These are phyloP conservation scores for Sebastes itinus DNA, from an alignment of 2,797 vertebrate species.

Conservation along the genomic window DNA sequence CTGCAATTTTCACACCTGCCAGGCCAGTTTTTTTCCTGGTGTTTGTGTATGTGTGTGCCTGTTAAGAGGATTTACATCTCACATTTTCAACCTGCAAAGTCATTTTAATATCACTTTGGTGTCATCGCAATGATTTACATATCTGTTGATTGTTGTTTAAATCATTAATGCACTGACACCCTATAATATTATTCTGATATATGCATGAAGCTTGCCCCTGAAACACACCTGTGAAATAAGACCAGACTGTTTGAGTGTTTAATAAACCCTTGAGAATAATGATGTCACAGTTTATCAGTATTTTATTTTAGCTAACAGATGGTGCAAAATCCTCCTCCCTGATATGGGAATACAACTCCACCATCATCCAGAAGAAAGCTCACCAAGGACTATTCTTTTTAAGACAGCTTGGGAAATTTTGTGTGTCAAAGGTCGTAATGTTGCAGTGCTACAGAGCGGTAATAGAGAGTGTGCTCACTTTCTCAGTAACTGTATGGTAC, in stretches of 20 bases:
- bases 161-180: neutral
- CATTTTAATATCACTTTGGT: neutral
- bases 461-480: too few species aligned
- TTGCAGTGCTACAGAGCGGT: too few species aligned
- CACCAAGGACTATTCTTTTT: too few species aligned
- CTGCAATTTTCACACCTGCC: neutral
- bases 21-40: neutral
- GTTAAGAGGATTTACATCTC: neutral
- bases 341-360: too few species aligned
- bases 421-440: too few species aligned
- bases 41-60: neutral
- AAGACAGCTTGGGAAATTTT: too few species aligned
- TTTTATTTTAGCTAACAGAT: too few species aligned
- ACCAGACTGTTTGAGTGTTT: neutral
- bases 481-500: too few species aligned
- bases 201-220: neutral
- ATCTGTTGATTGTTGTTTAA: neutral
- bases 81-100: neutral
- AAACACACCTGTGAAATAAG: neutral
- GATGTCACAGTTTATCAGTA: too few species aligned
- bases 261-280: neutral
- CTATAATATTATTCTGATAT: neutral
- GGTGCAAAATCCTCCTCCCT: too few species aligned
- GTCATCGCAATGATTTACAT: neutral
- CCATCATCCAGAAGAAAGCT: too few species aligned